Evolutionary conservation across 2,797 vertebrate species (phyloP), one percentile per base, ranked within the genome.

Genomic region (Megaceryle alcyon): DNA sequence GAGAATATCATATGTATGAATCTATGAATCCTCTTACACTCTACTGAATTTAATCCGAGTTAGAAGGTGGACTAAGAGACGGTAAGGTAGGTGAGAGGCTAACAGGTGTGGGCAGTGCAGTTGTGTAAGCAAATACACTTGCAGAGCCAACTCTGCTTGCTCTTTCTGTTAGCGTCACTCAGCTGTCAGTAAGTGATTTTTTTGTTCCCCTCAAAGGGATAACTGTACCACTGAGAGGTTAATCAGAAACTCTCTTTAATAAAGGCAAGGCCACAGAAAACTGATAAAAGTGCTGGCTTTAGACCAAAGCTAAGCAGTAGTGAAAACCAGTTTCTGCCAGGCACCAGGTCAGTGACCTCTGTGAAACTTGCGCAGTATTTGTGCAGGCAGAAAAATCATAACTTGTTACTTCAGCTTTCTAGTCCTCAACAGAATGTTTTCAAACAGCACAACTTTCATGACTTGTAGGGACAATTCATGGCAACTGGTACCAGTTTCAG

Each of bases 251-350:
- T 69, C 64, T 78, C 66, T 78, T 84, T 87, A 92, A 65, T 65
- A 89, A 91, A 95, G 82, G 31, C 90, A 93, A 92, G 91, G 92
- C 88, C 94, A 93, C 72, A 85, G 65, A 89, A 95, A 81, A 91
- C 19, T 86, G 91, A 91, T 89, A 75, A 82, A 96, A 96, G 29
- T 2, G 5, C 43, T 95, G 88, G 86, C 86, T 59, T 82, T 51
- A 57, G 68, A 21, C 68, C 89, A 92, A 54, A 54, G 15, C 26
- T 93, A 51, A 79, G 63, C 31, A 72, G 44, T 11, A 60, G 19
- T 6, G 29, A 92, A 94, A 82, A 54, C 5, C 43, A 78, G 57
- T 77, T 92, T 91, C 86, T 83, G 69, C 39, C 64, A 87, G 76
- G 49, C 14, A 73, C 10, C 17, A 49, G 65, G 88, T 80, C 75